Evolutionary conservation across 92 coral and sea anemone genomes (phyloP), one percentile per base, ranked within the genome.

Genomic region (Palythoa heliodiscus): DNA sequence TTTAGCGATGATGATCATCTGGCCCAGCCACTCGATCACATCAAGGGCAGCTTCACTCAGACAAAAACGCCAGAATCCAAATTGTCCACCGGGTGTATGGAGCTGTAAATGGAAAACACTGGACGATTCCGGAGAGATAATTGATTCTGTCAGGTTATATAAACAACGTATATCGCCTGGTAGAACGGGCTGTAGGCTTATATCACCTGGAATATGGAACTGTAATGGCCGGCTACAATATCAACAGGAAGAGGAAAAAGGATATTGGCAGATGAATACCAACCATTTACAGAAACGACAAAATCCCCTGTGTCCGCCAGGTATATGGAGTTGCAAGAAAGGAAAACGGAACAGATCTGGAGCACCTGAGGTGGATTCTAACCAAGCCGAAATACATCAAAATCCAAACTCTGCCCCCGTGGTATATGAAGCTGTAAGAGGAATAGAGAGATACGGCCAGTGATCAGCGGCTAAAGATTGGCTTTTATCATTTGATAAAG

Each of bases 301-400:
- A 69, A 69, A 69, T 29, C 73, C 73, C 11, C 39, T 11, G 3
- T 69, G 73, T 24, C 47, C 73, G 6, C 73, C 73, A 22, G 73
- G 73, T 29, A 37, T 25, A 13, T 69, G 73, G 73, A 69, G 73
- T 37, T 69, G 73, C 73, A 69, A 69, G n/a, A 12, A 15, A 25
- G 10, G 43, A 11, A 69, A 35, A 25, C 73, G 35, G 23, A 11
- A 35, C 43, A 69, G 43, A 25, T 11, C 29, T 69, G 35, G 29
- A 11, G 29, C 70, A 22, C 70, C 70, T n/a, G 70, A 64, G 19
- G 5, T 64, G 3, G 29, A 23, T 19, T 64, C 29, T 19, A 19
- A 8, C 70, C 24, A 64, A 19, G 14, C 19, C 9, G 73, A 22
- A 69, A 69, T 12, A 19, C 39, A 48, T 2, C 47, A 69, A 69